Evolutionary conservation across 2,888 invertebrate genomes (phyloP).

Genomic region (Ochropleura plecta): DNA sequence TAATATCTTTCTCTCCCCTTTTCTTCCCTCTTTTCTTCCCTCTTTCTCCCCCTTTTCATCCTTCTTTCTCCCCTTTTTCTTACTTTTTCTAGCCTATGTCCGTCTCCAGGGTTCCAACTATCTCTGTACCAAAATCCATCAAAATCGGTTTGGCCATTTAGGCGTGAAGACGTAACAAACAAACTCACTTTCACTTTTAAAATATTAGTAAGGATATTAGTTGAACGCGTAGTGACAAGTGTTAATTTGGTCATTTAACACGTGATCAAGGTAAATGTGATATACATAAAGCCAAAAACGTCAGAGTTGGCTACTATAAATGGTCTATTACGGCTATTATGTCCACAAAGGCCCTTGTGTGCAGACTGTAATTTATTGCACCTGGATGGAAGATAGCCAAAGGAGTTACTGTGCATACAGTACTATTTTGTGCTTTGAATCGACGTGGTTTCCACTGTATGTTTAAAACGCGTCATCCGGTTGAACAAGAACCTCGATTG

Average conservation of each 20-base stretch:
- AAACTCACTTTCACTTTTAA: too few relatives aligned
- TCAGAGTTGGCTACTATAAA: slow-evolving; percentile 29
- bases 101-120: too few relatives aligned
- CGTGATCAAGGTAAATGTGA: slow-evolving; percentile 28
- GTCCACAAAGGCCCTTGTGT: slow-evolving; percentile 20
- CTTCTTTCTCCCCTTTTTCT: too few relatives aligned
- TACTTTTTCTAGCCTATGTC: too few relatives aligned
- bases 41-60: too few relatives aligned
- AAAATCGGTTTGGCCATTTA: too few relatives aligned
- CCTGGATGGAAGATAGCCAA: slow-evolving; percentile 49
- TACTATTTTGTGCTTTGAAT: slow-evolving; percentile 13
- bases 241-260: slow-evolving; percentile 2
- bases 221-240: not conserved
- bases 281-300: slow-evolving; percentile 35
- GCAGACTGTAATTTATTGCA: slow-evolving; percentile 35
- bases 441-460: not conserved
- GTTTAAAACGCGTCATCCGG: not conserved
- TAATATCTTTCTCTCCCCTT: too few relatives aligned
- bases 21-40: too few relatives aligned
- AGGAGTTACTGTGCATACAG: slow-evolving; percentile 10
- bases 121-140: too few relatives aligned
- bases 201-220: not conserved
- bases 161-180: too few relatives aligned
- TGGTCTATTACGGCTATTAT: slow-evolving; percentile 36
- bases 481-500: not conserved